Evolutionary conservation across 2,113 vertebrate genomes (phyloP), one percentile per base, ranked within the genome.

Genomic region (Mellivora capensis): DNA sequence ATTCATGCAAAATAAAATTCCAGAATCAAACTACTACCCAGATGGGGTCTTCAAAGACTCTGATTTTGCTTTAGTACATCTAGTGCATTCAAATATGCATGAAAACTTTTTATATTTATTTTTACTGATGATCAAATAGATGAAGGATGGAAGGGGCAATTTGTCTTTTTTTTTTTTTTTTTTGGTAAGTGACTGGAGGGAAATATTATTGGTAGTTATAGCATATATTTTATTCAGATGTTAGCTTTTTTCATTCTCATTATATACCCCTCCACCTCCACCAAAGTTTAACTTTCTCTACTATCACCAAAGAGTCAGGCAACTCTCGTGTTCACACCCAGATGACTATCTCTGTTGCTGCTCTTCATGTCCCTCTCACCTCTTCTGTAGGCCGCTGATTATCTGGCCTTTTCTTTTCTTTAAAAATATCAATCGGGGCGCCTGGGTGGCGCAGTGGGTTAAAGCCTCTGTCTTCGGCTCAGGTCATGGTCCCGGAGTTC

Each of bases 1-100:
- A 98, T 98, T 98, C 85, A 97, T 98, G 94, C 71, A 93, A 96
- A 98, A 97, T 82, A 98, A 95, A 97, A 97, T 96, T 97, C 90
- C 94, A 89, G 88, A 97, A 96, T 97, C 97, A 98, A 97, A 97
- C 97, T 97, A 71, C 96, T 54, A 87, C 94, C 82, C 97, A 98
- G 96, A 98, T 96, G 96, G 97, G 95, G 79, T 97, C 97, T 97
- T 98, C 96, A 94, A 98, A 98, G 93, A 79, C 69, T 83, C 29
- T 93, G 89, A 93, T 80, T 98, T 96, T 95, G 76, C 77, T 94
- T 94, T 95, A 82, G 29, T 97, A 27, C 44, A 81, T 94, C 76
- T 90, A 92, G 93, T 81, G 81, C 64, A 92, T 95, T 97, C 87
- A 97, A 96, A 97, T 96, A 95, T 97, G 84, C 42, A 96, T 85